Percentiles rank a stretch among this genome's conserved stretches.
Conservation (phyloP, 1,140 invertebrate genomes). For the Dinoponera quadriceps region DNA sequence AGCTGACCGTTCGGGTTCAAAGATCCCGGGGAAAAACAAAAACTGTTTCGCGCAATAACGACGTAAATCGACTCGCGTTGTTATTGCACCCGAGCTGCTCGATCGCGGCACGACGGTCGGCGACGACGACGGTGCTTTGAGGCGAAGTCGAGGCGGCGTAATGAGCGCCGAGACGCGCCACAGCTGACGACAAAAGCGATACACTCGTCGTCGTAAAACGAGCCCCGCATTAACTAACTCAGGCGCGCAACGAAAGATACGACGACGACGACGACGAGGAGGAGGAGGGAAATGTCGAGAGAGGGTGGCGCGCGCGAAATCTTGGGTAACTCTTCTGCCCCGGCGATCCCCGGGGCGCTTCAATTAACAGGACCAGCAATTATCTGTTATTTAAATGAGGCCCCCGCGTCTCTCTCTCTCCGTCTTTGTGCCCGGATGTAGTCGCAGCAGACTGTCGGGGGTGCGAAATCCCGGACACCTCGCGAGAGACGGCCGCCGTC, state of each 20-base stretch:
- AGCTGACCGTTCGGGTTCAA: background rate
- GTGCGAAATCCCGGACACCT: conserved; percentile 31
- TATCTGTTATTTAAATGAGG: conserved; percentile 84
- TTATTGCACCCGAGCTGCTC: conserved; percentile 29
- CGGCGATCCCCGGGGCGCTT: conserved; percentile 77
- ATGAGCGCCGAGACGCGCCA: conserved; percentile 49
- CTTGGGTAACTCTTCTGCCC: conserved; percentile 78
- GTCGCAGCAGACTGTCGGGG: conserved; percentile 61
- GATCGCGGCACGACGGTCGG: conserved; percentile 9
- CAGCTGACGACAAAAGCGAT: conserved; percentile 58
- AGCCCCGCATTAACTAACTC: conserved; percentile 57
- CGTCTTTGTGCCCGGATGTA: conserved; percentile 75
- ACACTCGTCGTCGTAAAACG: conserved; percentile 55
- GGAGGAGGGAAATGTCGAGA: conserved; percentile 13
- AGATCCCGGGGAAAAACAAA: conserved; percentile 5
- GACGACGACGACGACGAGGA: conserved; percentile 35
- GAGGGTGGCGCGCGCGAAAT: conserved; percentile 74
- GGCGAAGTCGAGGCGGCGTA: conserved; percentile 45
- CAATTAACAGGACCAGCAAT: conserved; percentile 83
- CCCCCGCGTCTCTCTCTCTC: conserved; percentile 62
- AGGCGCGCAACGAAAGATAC: conserved; percentile 51
- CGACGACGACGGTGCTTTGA: conserved; percentile 45
- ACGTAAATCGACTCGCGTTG: conserved; percentile 16
- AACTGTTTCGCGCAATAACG: conserved; percentile 28
- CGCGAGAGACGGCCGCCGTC: background rate